phyloP scores from a whole-genome alignment of 2,797 vertebrate genomes.

The Sternotherus odoratus region DNA sequence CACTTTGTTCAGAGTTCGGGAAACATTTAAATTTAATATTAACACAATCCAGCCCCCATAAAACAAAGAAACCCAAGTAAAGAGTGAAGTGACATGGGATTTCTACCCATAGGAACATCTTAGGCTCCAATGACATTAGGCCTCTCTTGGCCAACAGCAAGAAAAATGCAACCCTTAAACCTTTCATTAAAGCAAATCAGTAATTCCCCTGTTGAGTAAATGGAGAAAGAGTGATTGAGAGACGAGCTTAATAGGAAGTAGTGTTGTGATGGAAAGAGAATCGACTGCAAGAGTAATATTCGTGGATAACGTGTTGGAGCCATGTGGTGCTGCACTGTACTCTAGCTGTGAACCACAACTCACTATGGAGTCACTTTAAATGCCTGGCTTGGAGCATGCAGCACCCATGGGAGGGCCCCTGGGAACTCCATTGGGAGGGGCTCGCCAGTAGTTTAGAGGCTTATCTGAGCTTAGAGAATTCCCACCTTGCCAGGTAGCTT shows the following conservation, averaged over 20 bases:
- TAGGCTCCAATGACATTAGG: too few species aligned
- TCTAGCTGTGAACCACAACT: background rate
- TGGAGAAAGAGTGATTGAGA: background rate
- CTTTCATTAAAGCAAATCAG: background rate
- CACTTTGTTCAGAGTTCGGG: background rate
- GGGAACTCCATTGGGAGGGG: background rate
- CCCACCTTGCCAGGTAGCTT: background rate
- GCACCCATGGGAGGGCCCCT: fast-evolving
- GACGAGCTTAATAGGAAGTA: background rate
- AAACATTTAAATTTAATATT: background rate
- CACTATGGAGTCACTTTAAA: background rate
- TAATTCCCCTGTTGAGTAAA: background rate
- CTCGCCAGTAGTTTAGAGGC: background rate
- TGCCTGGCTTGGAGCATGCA: background rate
- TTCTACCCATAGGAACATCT: background rate
- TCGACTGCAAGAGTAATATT: background rate
- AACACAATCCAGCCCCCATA: background rate
- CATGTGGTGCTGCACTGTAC: too few species aligned
- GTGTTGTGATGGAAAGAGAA: background rate
- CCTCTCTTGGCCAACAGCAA: background rate
- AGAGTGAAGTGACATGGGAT: background rate
- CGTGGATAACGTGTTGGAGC: too few species aligned
- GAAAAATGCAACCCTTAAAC: background rate
- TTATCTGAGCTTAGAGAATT: background rate
- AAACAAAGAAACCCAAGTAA: background rate